A percentile compares a stretch with the other conserved stretches of the same genome.
phyloP scores from a whole-genome alignment of 2,113 vertebrate genomes.

The Callocephalon fimbriatum region DNA sequence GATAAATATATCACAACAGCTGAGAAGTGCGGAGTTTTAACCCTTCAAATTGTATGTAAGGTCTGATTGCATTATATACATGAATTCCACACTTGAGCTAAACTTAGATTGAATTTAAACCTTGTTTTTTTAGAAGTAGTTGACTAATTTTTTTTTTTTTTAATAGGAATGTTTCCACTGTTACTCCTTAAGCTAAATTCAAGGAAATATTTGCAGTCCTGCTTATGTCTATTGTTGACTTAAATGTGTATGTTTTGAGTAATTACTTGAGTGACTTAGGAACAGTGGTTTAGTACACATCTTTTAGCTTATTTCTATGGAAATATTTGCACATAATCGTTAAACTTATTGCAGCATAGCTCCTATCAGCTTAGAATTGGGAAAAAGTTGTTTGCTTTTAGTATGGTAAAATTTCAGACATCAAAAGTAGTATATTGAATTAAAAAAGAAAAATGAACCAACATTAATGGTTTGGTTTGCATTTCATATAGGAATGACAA shows the following conservation, averaged over 20 bases:
- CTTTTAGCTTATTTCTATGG: not conserved
- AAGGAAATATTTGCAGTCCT: not conserved
- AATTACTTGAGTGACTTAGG: not conserved
- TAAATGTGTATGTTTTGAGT: not conserved
- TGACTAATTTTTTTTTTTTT: not conserved
- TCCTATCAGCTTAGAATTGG: not conserved
- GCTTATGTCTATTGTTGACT: not conserved
- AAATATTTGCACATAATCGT: not conserved
- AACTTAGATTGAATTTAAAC: not conserved
- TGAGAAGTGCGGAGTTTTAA: not conserved
- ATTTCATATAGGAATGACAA: not conserved
- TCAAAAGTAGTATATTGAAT: not conserved
- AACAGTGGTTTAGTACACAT: not conserved
- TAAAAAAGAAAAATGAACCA: not conserved
- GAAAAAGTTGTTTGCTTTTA: not conserved
- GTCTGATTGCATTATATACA: rapidly evolving
- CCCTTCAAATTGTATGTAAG: not conserved
- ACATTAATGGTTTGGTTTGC: not conserved
- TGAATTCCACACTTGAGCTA: not conserved
- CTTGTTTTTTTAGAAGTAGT: not conserved
- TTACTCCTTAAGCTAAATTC: not conserved
- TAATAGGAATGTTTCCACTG: not conserved
- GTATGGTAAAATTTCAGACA: not conserved
- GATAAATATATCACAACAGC: not conserved
- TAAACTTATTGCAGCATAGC: not conserved